Conservation (phyloP, 2,797 vertebrate species). For the Lepidocolaptes lacrymiger region DNA sequence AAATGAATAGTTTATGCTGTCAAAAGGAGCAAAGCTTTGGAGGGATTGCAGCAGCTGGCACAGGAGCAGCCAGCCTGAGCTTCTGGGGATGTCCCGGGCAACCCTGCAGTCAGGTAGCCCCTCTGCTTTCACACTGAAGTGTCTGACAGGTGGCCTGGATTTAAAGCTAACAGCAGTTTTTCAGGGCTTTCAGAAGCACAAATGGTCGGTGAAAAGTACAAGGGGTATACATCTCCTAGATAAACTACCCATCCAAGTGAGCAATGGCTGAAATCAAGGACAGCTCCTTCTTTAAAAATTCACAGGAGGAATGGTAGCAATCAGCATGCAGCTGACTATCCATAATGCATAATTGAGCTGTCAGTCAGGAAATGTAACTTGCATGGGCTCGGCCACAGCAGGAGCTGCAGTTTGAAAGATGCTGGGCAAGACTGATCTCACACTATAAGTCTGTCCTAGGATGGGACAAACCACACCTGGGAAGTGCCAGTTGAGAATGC, state of each 20-base stretch:
- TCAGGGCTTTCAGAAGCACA: neutral
- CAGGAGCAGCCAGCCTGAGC: neutral
- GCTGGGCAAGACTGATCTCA: neutral
- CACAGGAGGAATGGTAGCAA: neutral
- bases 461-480: neutral
- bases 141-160: neutral
- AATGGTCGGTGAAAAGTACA: neutral
- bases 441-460: rapidly evolving
- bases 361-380: neutral
- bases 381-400: neutral
- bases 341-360: neutral
- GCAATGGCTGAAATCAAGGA: neutral
- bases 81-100: neutral
- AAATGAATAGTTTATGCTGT: neutral
- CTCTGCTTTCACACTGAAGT: neutral
- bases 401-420: neutral
- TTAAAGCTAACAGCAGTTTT: neutral
- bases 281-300: neutral
- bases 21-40: neutral
- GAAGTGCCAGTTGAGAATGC: neutral
- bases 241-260: neutral
- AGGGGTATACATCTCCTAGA: neutral
- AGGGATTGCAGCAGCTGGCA: neutral
- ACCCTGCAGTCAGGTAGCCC: neutral
- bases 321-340: neutral